phyloP scores from a whole-genome alignment of 35 echinoderm and acorn worm genomes.

The Ophiothrix spiculata region DNA sequence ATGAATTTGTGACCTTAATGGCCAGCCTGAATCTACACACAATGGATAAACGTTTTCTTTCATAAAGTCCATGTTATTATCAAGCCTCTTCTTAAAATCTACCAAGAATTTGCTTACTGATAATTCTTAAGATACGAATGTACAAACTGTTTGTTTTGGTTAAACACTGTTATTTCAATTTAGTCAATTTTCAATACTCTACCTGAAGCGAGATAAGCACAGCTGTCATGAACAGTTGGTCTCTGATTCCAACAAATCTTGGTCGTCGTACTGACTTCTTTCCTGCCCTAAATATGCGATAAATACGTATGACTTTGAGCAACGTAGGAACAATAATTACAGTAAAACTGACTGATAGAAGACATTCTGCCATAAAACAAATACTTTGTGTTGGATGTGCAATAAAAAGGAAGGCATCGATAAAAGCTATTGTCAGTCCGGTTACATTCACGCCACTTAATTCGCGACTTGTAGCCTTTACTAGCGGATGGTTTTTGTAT shows the following conservation, averaged over 20 bases:
- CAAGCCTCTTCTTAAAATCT: not conserved
- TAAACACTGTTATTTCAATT: not conserved
- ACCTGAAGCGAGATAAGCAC: conserved; percentile 26
- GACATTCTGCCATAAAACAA: not conserved
- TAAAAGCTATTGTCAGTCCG: not conserved
- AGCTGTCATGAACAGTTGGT: conserved; percentile 4
- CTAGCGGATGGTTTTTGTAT: not conserved
- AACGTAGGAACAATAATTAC: conserved; percentile 4
- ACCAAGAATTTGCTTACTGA: not conserved
- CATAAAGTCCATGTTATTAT: not conserved
- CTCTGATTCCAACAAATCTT: not conserved
- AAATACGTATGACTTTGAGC: conserved; percentile 23
- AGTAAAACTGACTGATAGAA: not conserved
- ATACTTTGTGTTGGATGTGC: not conserved
- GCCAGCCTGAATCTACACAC: not conserved
- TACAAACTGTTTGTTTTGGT: not conserved
- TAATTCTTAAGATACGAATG: not conserved
- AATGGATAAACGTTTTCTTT: not conserved
- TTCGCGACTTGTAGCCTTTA: conserved; percentile 31
- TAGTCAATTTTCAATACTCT: not conserved
- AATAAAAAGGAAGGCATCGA: not conserved
- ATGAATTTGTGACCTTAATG: no score
- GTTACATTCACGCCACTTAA: conserved; percentile 10
- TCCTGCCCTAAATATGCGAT: conserved; percentile 25
- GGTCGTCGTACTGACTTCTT: conserved; percentile 26